phyloP scores from a whole-genome alignment of 2,113 vertebrate genomes.

The Paralichthys olivaceus region DNA sequence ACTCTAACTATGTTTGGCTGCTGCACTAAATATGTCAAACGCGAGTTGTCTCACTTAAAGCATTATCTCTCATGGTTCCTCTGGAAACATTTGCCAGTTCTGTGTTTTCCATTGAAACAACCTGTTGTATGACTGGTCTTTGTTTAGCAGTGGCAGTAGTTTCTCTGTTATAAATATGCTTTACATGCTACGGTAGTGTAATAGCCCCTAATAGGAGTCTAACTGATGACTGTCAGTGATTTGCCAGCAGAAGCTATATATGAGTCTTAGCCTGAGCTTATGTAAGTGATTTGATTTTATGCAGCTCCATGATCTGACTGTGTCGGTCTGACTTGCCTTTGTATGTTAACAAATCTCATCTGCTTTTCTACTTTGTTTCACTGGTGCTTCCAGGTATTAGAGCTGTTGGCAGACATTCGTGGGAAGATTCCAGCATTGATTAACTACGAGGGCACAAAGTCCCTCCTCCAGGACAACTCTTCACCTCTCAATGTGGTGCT shows the following conservation, averaged over 20 bases:
- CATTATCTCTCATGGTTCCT: not conserved
- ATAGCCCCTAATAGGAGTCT: not conserved
- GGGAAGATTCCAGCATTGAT: constrained; percentile 85
- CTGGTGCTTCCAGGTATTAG: constrained; percentile 83
- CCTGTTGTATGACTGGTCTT: not conserved
- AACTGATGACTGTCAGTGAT: not conserved
- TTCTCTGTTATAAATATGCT: not conserved
- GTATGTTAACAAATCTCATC: not conserved
- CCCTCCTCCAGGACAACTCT: constrained; percentile 81
- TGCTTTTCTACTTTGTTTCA: not conserved
- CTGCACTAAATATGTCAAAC: no score
- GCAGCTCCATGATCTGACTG: not conserved
- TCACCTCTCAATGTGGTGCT: constrained; percentile 89
- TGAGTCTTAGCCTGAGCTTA: not conserved
- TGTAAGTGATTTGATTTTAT: not conserved
- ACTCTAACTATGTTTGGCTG: no score
- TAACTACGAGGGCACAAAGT: constrained; percentile 82
- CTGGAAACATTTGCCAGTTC: not conserved
- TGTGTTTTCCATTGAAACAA: not conserved
- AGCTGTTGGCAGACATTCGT: constrained; percentile 83
- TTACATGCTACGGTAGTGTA: not conserved
- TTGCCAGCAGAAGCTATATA: not conserved
- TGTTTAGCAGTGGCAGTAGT: not conserved
- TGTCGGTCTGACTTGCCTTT: not conserved
- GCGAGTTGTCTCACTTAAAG: not conserved